Evolutionary conservation across 2,797 vertebrate species (phyloP), one percentile per base, ranked within the genome.

Genomic region (Centroberyx gerrardi): DNA sequence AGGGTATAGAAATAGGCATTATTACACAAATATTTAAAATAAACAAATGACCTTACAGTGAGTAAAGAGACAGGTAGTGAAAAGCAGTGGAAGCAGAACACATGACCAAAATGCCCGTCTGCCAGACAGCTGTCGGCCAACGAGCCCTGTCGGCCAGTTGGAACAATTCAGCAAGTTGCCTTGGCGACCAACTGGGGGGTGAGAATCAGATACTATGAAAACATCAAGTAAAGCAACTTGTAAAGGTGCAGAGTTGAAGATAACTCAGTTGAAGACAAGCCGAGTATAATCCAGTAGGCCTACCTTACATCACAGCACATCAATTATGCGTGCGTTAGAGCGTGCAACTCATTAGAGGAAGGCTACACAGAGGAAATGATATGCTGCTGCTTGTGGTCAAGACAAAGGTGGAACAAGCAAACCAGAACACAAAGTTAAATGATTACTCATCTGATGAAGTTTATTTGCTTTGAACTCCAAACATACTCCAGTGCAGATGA

Each of bases 391-490:
- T 76, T 79, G 85, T 79, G 79, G 72, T 83, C 53, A 42, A 42
- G 10, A 65, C 2, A 8, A 48, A 22, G 18, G 10, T 54, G 62
- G 48, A 70, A 62, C 61, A 74, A 78, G 51, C 62, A 68, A 72
- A 78, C 77, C 67, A 79, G 78, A 86, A 68, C 46, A 70, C 74
- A 74, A 68, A 29, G 36, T 70, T 73, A 56, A 62, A 55, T 13
- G 46, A 60, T 89, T 90, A 74, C 68, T 88, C 87, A 83, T 88
- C 62, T 62, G 69, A 64, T 61, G 42, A 59, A 58, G 48, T 75
- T 67, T 65, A 65, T 67, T 74, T 68, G 61, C 68, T 58, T 82
- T 88, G 68, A 18, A 76, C 73, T 87, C 38, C 0, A 68, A 87
- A 69, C 71, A 72, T 13, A 40, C 68, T 64, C 36, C 5, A 40